These are phyloP conservation scores for Catocala nupta DNA, from an alignment of 2,888 invertebrate species.

Conservation along the genomic window DNA sequence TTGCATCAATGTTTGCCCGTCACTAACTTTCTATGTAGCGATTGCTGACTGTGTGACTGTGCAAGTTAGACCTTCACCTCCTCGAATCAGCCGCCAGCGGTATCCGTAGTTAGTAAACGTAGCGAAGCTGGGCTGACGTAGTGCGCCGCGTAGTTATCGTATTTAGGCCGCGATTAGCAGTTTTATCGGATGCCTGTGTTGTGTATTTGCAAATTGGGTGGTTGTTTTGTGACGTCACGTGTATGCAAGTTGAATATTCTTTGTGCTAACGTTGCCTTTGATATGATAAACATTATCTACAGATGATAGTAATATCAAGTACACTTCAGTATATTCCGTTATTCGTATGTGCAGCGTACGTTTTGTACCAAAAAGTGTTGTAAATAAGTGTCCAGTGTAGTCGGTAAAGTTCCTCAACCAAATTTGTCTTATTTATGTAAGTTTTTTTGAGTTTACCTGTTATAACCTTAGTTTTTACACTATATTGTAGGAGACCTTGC, in stretches of 20 bases:
- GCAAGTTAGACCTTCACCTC: constrained; percentile 45
- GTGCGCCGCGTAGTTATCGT: constrained; percentile 56
- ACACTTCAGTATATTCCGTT: constrained; percentile 58
- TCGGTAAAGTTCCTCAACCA: constrained; percentile 34
- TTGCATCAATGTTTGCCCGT: constrained; percentile 73
- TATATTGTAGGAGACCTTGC: constrained; percentile 33
- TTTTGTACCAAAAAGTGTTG: constrained; percentile 49
- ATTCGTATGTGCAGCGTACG: constrained; percentile 50
- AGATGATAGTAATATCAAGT: constrained; percentile 69
- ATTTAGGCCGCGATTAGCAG: constrained; percentile 66
- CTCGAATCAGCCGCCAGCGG: constrained; percentile 32
- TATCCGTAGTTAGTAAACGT: constrained; percentile 57
- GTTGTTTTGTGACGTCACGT: constrained; percentile 77
- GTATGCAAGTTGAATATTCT: constrained; percentile 72
- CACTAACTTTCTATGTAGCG: constrained; percentile 71
- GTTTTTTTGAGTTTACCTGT: constrained; percentile 36
- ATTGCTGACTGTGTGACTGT: constrained; percentile 47
- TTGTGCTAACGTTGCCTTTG: constrained; percentile 68
- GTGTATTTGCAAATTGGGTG: constrained; percentile 68
- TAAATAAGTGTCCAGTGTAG: constrained; percentile 47
- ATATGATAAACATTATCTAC: constrained; percentile 81
- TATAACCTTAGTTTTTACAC: constrained; percentile 52
- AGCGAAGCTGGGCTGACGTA: constrained; percentile 63
- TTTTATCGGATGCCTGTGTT: constrained; percentile 64
- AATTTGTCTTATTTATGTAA: constrained; percentile 41